phyloP scores from a whole-genome alignment of 2,888 invertebrate species.

The Deilephila porcellus region DNA sequence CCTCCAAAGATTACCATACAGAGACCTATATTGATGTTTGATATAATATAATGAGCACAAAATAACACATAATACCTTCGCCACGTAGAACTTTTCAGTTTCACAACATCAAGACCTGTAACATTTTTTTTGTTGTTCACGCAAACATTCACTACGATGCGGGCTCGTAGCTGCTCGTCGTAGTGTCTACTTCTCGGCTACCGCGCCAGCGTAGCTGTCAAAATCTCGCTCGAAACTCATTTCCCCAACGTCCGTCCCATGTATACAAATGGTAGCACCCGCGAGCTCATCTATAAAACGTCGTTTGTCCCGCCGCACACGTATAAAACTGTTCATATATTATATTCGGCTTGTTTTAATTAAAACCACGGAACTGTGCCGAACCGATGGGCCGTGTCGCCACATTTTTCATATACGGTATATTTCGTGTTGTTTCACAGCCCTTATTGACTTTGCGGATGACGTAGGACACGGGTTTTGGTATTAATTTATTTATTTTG shows the following conservation, averaged over 20 bases:
- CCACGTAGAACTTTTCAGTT: too few relatives aligned
- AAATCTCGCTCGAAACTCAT: constrained; percentile 13
- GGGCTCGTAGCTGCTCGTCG: too few relatives aligned
- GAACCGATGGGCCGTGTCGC: constrained; percentile 54
- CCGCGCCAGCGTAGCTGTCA: not conserved
- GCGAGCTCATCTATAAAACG: constrained; percentile 37
- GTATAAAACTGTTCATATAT: constrained; percentile 64
- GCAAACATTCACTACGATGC: too few relatives aligned
- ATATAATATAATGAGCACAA: too few relatives aligned
- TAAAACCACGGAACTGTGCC: constrained; percentile 59
- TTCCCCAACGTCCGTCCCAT: not conserved
- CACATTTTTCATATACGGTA: constrained; percentile 60
- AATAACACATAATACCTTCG: too few relatives aligned
- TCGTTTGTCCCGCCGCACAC: constrained; percentile 47
- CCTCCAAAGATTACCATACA: too few relatives aligned
- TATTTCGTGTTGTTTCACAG: constrained; percentile 46
- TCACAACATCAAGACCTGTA: too few relatives aligned
- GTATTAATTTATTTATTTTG: constrained; percentile 18
- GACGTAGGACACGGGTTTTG: constrained; percentile 17
- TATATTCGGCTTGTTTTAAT: constrained; percentile 74
- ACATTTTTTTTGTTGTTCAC: too few relatives aligned
- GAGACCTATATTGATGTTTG: too few relatives aligned
- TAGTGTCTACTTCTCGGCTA: too few relatives aligned
- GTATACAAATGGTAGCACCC: constrained; percentile 34
- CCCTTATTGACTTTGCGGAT: constrained; percentile 19